Conservation (phyloP, 2,888 invertebrate species). For the Rhaphigaster nebulosa region DNA sequence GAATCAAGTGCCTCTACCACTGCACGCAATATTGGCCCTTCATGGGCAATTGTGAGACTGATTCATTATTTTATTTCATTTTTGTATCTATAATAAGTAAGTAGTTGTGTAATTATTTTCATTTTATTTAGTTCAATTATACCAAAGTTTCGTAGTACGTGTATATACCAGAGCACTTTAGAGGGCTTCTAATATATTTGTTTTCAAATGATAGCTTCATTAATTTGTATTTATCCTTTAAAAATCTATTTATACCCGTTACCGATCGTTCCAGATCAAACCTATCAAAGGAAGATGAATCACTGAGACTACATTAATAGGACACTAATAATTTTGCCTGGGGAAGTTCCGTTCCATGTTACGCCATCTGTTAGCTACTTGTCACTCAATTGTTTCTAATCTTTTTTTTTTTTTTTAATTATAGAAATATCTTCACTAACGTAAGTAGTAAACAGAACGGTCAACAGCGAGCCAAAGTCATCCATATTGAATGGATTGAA, state of each 20-base stretch:
- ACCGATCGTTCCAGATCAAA: background rate
- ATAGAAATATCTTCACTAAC: background rate
- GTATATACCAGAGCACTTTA: too few relatives aligned
- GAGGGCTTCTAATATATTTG: too few relatives aligned
- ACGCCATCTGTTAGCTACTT: background rate
- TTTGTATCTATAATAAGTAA: too few relatives aligned
- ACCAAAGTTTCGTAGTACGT: too few relatives aligned
- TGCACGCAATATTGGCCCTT: too few relatives aligned
- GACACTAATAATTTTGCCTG: background rate
- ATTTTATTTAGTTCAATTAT: too few relatives aligned
- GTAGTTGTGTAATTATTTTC: too few relatives aligned
- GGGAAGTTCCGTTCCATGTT: background rate
- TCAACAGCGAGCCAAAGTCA: background rate
- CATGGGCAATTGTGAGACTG: too few relatives aligned
- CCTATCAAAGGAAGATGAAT: background rate
- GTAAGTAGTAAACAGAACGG: background rate
- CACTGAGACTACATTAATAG: background rate
- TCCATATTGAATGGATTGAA: background rate
- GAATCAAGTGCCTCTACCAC: too few relatives aligned
- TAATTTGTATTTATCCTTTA: background rate
- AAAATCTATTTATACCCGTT: background rate
- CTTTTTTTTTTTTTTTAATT: background rate
- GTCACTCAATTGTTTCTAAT: background rate
- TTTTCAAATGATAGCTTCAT: background rate
- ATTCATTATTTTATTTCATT: too few relatives aligned